These are phyloP conservation scores for Harpalus rubripes DNA, from an alignment of 2,888 invertebrate genomes.

Conservation along the genomic window DNA sequence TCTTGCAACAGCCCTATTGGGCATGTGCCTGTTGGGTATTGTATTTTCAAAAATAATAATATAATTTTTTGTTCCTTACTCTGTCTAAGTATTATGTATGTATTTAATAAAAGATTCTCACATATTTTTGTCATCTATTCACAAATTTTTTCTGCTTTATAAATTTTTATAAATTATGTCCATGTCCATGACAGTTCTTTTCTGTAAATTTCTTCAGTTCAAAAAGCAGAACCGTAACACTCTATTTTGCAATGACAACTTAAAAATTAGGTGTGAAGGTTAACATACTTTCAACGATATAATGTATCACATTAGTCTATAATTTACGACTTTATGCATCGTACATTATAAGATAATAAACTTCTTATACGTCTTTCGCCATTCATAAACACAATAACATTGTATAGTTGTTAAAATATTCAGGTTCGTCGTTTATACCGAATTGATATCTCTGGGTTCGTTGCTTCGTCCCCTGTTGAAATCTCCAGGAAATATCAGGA, in stretches of 20 bases:
- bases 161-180: neutral
- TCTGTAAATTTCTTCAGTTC: neutral
- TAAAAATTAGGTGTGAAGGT: neutral
- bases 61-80: neutral
- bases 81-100: neutral
- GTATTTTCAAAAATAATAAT: too few species aligned
- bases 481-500: neutral
- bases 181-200: neutral
- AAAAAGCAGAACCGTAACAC: neutral
- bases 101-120: neutral
- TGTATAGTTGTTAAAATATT: neutral
- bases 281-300: neutral
- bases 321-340: neutral
- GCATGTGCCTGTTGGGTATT: too few species aligned
- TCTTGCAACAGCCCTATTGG: too few species aligned
- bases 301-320: neutral
- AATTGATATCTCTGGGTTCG: neutral
- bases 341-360: neutral
- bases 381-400: neutral
- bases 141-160: neutral
- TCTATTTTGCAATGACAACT: slow-evolving; percentile 1
- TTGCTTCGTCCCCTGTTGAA: neutral
- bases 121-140: neutral
- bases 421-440: neutral
- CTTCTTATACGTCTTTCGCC: neutral